These are phyloP conservation scores for Ailuropoda melanoleuca DNA, from an alignment of 2,113 vertebrate genomes.

Conservation along the genomic window DNA sequence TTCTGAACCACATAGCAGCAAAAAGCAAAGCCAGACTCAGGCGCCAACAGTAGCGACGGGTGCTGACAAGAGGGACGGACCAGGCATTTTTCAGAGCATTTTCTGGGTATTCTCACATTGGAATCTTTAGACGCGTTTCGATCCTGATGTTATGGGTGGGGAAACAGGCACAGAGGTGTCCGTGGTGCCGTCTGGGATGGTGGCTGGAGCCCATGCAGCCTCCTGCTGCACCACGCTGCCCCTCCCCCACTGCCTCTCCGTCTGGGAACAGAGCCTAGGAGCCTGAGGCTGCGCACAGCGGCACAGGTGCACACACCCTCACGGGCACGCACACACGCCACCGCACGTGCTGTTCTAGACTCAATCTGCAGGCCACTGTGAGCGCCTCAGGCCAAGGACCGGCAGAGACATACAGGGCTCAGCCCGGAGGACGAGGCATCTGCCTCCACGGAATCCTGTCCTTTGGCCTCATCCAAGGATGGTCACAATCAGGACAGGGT, in stretches of 20 bases:
- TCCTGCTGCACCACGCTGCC: accelerated
- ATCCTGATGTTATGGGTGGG: neutral
- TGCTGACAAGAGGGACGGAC: accelerated
- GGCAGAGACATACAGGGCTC: neutral
- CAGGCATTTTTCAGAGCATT: neutral
- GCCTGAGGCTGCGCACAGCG: neutral
- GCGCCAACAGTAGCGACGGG: accelerated
- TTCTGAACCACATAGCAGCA: too few species aligned
- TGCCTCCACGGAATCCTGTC: neutral
- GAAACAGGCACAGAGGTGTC: neutral
- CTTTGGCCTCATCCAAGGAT: neutral
- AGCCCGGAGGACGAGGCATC: neutral
- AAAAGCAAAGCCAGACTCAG: neutral
- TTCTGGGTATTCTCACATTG: neutral
- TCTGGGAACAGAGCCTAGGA: neutral
- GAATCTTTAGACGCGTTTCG: neutral
- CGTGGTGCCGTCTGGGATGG: neutral
- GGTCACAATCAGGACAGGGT: neutral
- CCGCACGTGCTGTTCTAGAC: accelerated
- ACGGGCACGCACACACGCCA: accelerated
- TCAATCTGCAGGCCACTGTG: neutral
- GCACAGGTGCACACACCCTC: accelerated
- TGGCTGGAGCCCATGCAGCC: neutral
- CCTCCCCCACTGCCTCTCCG: neutral
- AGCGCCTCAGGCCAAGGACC: neutral